Conservation (phyloP, 2,113 vertebrate species). For the Halcyon malimbica region DNA sequence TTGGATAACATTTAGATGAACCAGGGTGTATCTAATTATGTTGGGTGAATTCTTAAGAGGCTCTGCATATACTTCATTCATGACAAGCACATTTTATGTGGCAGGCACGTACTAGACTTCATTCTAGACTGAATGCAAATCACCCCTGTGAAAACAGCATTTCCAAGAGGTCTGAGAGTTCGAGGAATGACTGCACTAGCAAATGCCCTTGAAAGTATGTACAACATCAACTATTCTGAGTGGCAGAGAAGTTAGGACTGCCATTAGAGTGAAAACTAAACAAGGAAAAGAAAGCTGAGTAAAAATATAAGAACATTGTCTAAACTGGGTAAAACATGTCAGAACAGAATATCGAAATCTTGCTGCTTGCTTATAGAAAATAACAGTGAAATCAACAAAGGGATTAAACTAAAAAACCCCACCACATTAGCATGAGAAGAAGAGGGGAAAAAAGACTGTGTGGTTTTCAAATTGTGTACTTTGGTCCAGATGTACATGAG, state of each 20-base stretch:
- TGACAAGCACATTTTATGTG: slow-evolving; percentile 54
- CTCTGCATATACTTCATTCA: slow-evolving; percentile 52
- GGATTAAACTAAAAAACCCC: not conserved
- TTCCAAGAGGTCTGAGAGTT: not conserved
- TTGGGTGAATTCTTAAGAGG: slow-evolving; percentile 69
- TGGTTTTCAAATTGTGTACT: not conserved
- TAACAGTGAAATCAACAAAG: not conserved
- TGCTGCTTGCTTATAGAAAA: not conserved
- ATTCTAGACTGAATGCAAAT: slow-evolving; percentile 45
- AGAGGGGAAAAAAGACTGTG: accelerated
- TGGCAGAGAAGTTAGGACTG: not conserved
- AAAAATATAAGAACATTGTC: not conserved
- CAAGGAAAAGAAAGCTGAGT: not conserved
- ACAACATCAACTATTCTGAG: not conserved
- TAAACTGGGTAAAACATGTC: not conserved
- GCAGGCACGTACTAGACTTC: slow-evolving; percentile 13
- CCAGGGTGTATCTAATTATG: slow-evolving; percentile 70
- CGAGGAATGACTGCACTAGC: slow-evolving; percentile 8
- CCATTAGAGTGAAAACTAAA: not conserved
- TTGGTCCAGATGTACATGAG: not conserved
- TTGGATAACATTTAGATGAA: slow-evolving; percentile 75
- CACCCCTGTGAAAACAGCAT: slow-evolving; percentile 32
- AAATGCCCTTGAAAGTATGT: not conserved
- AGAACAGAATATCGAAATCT: not conserved
- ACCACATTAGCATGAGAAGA: not conserved